These are phyloP conservation scores for Mormoops blainvillei DNA, from an alignment of 2,113 vertebrate genomes.

Conservation along the genomic window DNA sequence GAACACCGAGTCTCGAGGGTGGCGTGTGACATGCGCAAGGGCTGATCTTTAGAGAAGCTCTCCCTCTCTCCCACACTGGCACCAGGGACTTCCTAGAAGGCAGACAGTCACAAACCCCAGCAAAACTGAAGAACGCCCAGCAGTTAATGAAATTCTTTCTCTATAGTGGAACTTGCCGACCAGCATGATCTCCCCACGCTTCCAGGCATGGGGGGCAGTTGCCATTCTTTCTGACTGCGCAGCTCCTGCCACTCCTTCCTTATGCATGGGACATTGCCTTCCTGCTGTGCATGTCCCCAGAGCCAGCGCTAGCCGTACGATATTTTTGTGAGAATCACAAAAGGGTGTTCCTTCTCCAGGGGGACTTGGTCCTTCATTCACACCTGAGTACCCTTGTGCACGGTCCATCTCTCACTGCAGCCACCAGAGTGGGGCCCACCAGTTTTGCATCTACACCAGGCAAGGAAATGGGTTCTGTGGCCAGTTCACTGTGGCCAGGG, in stretches of 20 bases:
- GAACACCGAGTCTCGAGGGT: not conserved
- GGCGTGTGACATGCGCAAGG: not conserved
- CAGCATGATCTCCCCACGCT: no score
- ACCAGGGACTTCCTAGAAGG: not conserved
- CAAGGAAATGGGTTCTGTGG: not conserved
- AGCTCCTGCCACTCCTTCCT: not conserved
- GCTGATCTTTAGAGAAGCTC: not conserved
- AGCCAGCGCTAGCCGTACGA: not conserved
- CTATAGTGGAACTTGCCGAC: not conserved
- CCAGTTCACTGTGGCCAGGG: not conserved
- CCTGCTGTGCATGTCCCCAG: not conserved
- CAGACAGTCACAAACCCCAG: not conserved
- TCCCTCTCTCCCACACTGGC: not conserved
- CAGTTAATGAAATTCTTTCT: not conserved
- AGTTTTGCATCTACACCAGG: no score
- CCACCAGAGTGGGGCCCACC: not conserved
- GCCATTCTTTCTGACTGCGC: not conserved
- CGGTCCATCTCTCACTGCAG: not conserved
- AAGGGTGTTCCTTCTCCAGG: not conserved
- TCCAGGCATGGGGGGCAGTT: not conserved
- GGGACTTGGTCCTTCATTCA: rapidly evolving
- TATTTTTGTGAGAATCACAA: not conserved
- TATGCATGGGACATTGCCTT: not conserved
- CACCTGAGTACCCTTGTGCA: not conserved
- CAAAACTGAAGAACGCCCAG: not conserved